Base-by-base conservation (phyloP, 2,113 vertebrate genomes). In the Lipophrys pholis region DNA sequence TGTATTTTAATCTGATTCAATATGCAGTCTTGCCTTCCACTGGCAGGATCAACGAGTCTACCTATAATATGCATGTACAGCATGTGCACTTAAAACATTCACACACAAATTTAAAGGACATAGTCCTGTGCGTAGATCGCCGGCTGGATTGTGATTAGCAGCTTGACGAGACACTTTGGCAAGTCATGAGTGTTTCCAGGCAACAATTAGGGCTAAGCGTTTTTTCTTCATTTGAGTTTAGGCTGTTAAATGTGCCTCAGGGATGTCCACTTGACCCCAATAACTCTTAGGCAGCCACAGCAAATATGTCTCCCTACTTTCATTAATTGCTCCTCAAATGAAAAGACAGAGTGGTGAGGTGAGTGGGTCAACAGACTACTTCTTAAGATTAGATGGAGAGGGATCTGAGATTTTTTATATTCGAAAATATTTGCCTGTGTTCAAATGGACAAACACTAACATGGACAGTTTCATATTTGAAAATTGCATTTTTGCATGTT, bases 141-240 rank as follows among this genome's bases (percentile, higher is more conserved):
- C 51, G 56, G n/a, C 58, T 65, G 30, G 64, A 81, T 54, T 53
- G 79, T 78, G 66, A 85, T 82, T 57, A 69, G 63, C 67, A 52
- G 73, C 64, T 50, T 69, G 36, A 43, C 38, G 41, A 85, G 65
- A 60, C 6, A 35, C 39, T 83, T 77, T 71, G 61, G 64, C 69
- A 69, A 74, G 53, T 51, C 30, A 11, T 49, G 66, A 62, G 42
- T 53, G 51, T 82, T 89, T 86, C 79, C 83, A 84, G 69, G 85
- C 76, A 86, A 85, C 84, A 84, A 83, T 76, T 83, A 69, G 36
- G 56, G n/a, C 61, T 46, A 64, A 74, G 21, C 57, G 57, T 90
- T 91, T 87, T 80, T 92, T 92, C 88, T 88, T 85, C 59, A 88
- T 89, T 89, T 84, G 57, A 73, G 48, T 61, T 69, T 65, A 59